Percentiles rank a stretch among this genome's conserved stretches.
Evolutionary conservation across 2,888 invertebrate species (phyloP).

Genomic region (Argynnis bischoffii): DNA sequence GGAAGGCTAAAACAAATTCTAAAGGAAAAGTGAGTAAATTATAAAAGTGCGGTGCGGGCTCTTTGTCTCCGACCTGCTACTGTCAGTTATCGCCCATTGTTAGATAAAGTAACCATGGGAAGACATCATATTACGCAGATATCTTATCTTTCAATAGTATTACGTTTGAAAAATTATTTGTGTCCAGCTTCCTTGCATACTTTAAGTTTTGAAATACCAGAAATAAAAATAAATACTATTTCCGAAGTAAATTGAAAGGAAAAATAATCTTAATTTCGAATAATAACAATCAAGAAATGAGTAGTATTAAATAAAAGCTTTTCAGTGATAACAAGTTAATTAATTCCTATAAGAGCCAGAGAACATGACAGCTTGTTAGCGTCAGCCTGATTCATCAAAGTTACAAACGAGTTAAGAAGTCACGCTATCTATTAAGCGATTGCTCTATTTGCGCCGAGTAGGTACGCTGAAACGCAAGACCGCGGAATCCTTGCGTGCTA

Average conservation of each 20-base stretch:
- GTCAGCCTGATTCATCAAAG: conserved; percentile 36
- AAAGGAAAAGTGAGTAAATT: conserved; percentile 71
- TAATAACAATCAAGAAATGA: too few species aligned
- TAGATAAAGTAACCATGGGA: conserved; percentile 28
- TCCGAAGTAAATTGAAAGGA: too few species aligned
- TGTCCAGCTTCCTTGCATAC: not conserved
- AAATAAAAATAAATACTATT: not conserved
- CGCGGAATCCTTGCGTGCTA: conserved; percentile 24
- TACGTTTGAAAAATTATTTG: not conserved
- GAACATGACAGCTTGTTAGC: conserved; percentile 34
- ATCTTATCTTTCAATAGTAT: conserved; percentile 1
- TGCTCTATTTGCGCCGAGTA: conserved; percentile 27
- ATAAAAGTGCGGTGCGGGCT: conserved; percentile 65
- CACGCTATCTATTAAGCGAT: conserved; percentile 37
- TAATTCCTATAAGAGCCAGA: conserved; percentile 15
- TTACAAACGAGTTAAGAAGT: conserved; percentile 36
- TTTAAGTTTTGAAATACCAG: not conserved
- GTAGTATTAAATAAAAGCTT: not conserved
- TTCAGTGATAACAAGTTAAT: conserved; percentile 12
- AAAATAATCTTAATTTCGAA: too few species aligned
- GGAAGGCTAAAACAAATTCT: conserved; percentile 52
- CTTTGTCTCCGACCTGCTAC: conserved; percentile 64
- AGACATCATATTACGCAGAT: conserved; percentile 18
- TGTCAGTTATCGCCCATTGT: conserved; percentile 55
- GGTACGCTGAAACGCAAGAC: conserved; percentile 18